Base-by-base conservation (phyloP, 1,140 invertebrate species). In the Lordiphosa collinella region DNA sequence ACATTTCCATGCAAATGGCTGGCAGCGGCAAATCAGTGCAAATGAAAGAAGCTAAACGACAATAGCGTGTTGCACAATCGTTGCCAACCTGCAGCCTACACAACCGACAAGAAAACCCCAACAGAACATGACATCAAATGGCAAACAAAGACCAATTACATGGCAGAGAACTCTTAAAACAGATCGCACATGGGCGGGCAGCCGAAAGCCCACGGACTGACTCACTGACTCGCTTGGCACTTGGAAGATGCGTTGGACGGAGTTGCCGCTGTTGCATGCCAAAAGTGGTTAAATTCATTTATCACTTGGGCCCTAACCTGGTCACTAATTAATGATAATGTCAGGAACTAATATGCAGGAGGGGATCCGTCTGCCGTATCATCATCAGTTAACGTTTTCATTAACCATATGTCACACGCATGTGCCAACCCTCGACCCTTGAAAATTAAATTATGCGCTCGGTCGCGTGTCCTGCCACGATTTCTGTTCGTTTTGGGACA, bases 331-430 rank as follows among this genome's bases (percentile, higher is more conserved):
- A 80, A 80, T 80, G 75, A 84, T 80, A 76, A 80, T 82, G 75
- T 76, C 66, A 43, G 60, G 37, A 57, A 55, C 49, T 51, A 62
- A 61, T 78, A 60, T 54, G 47, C 48, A 52, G 37, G 37, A 32
- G 16, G 34, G 14, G 16, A 43, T 38, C 53, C 48, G 62, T 65
- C 55, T 55, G 43, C 13, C 46, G 53, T 61, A 68, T 61, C 48
- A 66, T 79, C 75, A 79, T 80, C 75, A 80, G 75, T 80, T 80
- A 80, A 80, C 75, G 78, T 80, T 84, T 80, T 80, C 75, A 80
- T 80, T 80, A 80, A 80, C 75, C 75, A 80, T 80, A 80, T 80
- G 75, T 84, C 75, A 80, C 75, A 80, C 75, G 75, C 75, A 84
- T 57, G 57, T 67, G 16, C 31, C 13, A 12, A 11, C 14, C 18